These are phyloP conservation scores for Myotis findleyi DNA, from an alignment of 2,797 vertebrate genomes.

Conservation along the genomic window DNA sequence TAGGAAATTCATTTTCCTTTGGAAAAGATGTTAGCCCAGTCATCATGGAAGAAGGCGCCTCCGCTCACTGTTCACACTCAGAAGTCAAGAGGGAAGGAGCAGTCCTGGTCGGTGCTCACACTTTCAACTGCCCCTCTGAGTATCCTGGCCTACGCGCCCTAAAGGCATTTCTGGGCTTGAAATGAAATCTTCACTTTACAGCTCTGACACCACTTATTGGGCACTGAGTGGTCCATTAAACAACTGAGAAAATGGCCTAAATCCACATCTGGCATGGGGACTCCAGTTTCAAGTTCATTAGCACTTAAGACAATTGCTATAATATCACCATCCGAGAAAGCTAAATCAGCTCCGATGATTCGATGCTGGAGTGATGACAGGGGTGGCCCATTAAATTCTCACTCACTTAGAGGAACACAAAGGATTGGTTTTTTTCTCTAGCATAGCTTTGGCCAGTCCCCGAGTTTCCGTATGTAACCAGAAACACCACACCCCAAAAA, in stretches of 20 bases:
- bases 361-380: not conserved
- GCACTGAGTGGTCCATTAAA: not conserved
- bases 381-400: not conserved
- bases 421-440: not conserved
- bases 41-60: not conserved
- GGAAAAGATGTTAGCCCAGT: not conserved
- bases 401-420: not conserved
- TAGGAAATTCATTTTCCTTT: slow-evolving; percentile 11
- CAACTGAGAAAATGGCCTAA: not conserved
- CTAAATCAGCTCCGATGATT: not conserved
- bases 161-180: not conserved
- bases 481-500: not conserved
- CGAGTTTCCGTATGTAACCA: not conserved
- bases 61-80: not conserved
- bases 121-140: not conserved
- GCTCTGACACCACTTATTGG: not conserved
- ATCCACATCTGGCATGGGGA: not conserved
- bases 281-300: not conserved
- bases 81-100: not conserved
- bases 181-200: not conserved
- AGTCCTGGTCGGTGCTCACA: not conserved
- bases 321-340: not conserved
- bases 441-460: not conserved
- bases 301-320: not conserved
- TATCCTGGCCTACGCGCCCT: not conserved